These are phyloP conservation scores for Betta splendens DNA, from an alignment of 2,797 vertebrate genomes.

Conservation along the genomic window DNA sequence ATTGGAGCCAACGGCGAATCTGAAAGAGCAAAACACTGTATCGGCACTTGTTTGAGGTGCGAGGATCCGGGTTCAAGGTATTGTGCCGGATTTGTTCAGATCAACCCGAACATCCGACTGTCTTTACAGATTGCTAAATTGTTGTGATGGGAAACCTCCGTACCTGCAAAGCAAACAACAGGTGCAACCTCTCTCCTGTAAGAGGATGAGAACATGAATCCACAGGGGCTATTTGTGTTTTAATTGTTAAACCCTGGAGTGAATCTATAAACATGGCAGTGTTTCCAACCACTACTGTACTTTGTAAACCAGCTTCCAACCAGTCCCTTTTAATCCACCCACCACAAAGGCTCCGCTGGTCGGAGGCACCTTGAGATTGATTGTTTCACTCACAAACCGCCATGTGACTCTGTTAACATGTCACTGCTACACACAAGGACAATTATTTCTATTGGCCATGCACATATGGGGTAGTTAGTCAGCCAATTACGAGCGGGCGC, in stretches of 20 bases:
- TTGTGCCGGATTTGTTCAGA: conserved; percentile 33
- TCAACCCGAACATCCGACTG: conserved; percentile 27
- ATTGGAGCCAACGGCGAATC: conserved; percentile 54
- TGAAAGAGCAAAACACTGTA: conserved; percentile 44
- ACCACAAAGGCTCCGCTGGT: conserved; percentile 44
- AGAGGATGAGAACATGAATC: conserved; percentile 17
- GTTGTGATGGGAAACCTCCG: conserved; percentile 29
- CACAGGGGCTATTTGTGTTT: conserved; percentile 21
- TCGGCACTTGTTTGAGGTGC: too few species aligned
- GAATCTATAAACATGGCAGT: conserved; percentile 44
- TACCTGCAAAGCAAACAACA: conserved; percentile 41
- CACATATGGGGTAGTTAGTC: conserved; percentile 78
- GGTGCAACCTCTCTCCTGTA: conserved; percentile 26
- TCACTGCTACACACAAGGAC: conserved; percentile 72
- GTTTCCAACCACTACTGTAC: conserved; percentile 1
- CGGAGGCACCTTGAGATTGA: conserved; percentile 65
- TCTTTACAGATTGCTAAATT: conserved; percentile 35
- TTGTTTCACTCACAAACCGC: conserved; percentile 63
- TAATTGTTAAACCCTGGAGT: conserved; percentile 33
- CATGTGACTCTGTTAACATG: conserved; percentile 66
- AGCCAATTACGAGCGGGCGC: conserved; percentile 70
- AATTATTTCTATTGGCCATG: conserved; percentile 74
- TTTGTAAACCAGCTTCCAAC: conserved; percentile 43
- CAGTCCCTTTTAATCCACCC: conserved; percentile 24
- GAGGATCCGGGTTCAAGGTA: conserved; percentile 36